Percentiles rank a stretch among this genome's conserved stretches.
phyloP scores from a whole-genome alignment of 1,140 invertebrate genomes.

The Drosophila auraria region DNA sequence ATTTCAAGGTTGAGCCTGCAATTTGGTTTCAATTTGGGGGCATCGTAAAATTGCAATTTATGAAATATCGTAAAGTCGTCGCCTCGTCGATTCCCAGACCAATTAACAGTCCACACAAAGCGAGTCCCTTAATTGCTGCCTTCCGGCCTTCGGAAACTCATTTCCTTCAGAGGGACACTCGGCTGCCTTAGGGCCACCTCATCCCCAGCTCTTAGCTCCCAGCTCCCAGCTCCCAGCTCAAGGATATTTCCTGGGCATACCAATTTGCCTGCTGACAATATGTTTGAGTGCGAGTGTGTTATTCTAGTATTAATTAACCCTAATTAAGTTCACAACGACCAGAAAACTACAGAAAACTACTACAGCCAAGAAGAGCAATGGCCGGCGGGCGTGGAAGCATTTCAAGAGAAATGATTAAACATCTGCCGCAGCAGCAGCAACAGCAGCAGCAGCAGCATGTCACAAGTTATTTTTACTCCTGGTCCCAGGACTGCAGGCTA shows the following conservation, averaged over 20 bases:
- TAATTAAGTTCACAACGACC: conserved; percentile 71
- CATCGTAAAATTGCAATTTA: conserved; percentile 53
- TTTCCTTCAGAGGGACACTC: conserved; percentile 51
- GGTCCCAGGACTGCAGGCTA: conserved; percentile 57
- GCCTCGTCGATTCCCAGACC: conserved; percentile 52
- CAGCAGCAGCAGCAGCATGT: conserved; percentile 26
- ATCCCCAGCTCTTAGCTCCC: conserved; percentile 4
- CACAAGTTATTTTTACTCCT: conserved; percentile 45
- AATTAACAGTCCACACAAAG: conserved; percentile 60
- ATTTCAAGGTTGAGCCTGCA: conserved; percentile 50
- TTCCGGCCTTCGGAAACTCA: conserved; percentile 77
- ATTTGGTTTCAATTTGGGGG: conserved; percentile 40
- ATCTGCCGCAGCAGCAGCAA: conserved; percentile 9
- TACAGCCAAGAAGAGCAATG: conserved; percentile 3
- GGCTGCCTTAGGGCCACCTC: conserved; percentile 7
- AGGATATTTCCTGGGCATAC: conserved; percentile 39
- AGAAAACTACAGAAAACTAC: conserved; percentile 8
- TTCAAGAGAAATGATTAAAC: conserved; percentile 69
- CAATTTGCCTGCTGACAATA: conserved; percentile 69
- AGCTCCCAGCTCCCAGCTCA: not conserved
- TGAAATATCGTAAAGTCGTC: conserved; percentile 49
- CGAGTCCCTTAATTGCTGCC: conserved; percentile 70
- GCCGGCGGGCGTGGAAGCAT: conserved; percentile 30
- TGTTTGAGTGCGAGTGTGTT: conserved; percentile 23
- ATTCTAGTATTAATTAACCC: conserved; percentile 76